Evolutionary conservation across 2,113 vertebrate species (phyloP).

Genomic region (Sylvietta virens): DNA sequence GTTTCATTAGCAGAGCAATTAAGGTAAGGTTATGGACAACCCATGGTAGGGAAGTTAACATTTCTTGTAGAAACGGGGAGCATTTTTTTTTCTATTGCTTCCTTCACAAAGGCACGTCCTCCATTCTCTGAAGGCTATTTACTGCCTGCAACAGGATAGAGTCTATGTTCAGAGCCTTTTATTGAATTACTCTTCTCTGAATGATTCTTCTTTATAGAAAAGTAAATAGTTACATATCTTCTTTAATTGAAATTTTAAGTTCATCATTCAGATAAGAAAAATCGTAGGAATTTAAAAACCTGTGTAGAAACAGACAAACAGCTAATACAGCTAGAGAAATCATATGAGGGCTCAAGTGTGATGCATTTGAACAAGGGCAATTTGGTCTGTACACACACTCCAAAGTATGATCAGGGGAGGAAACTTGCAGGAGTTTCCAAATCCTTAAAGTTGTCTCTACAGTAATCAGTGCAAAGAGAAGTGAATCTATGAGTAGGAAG

Average conservation of each 20-base stretch:
- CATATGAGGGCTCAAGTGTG: not conserved
- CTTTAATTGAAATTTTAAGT: not conserved
- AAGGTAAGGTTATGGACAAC: not conserved
- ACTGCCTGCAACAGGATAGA: not conserved
- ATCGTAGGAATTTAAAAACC: not conserved
- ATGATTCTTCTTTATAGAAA: not conserved
- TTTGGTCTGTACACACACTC: not conserved
- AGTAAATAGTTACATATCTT: not conserved
- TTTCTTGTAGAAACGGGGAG: not conserved
- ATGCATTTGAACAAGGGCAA: not conserved
- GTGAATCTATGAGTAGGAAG: not conserved
- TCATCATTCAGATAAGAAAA: not conserved
- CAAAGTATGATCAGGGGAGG: not conserved
- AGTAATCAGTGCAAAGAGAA: not conserved
- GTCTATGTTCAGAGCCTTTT: not conserved
- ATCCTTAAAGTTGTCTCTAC: not conserved
- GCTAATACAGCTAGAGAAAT: not conserved
- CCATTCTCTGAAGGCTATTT: not conserved
- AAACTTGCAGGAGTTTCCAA: not conserved
- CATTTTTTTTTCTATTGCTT: not conserved
- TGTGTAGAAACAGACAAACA: not conserved
- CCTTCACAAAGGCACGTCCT: not conserved
- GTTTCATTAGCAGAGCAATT: not conserved
- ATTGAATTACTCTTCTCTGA: not conserved
- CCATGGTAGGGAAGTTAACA: not conserved